Conservation (phyloP, 2,888 invertebrate genomes). For the Taenaris catops region DNA sequence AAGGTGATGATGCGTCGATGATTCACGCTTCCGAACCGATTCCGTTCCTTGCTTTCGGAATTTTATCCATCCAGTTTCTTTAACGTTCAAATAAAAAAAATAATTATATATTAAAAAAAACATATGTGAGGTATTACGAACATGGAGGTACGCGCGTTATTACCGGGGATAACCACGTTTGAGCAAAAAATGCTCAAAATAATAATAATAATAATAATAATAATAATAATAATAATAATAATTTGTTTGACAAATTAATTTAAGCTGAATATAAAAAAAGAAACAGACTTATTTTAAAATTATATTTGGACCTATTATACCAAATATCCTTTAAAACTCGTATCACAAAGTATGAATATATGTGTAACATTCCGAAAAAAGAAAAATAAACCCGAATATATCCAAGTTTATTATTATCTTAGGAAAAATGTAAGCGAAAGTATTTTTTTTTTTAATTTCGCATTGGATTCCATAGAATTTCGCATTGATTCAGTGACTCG, state of each 20-base stretch:
- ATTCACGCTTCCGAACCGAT: constrained; percentile 38
- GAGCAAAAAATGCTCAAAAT: constrained; percentile 15
- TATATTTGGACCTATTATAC: constrained; percentile 46
- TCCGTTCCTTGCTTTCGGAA: constrained; percentile 32
- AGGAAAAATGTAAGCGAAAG: too few species aligned
- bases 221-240: constrained; percentile 17
- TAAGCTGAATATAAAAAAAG: constrained; percentile 45
- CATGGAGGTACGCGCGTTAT: constrained; percentile 58
- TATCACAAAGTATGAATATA: constrained; percentile 74
- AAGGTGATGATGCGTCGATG: constrained; percentile 41
- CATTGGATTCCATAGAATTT: too few species aligned
- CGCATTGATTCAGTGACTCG: constrained; percentile 16
- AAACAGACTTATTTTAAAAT: constrained; percentile 38
- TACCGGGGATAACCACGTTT: constrained; percentile 35
- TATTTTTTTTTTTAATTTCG: too few species aligned
- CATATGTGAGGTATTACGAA: constrained; percentile 70
- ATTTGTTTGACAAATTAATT: constrained; percentile 29
- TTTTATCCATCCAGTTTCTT: constrained; percentile 42
- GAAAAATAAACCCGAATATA: constrained; percentile 40
- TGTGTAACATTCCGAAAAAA: constrained; percentile 57
- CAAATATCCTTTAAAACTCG: constrained; percentile 62
- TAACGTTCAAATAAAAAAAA: constrained; percentile 71
- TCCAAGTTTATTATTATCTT: too few species aligned
- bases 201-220: too few species aligned
- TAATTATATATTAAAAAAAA: constrained; percentile 54